Base-by-base conservation (phyloP, 2,888 invertebrate genomes). In the Mesorhabditis sp. region DNA sequence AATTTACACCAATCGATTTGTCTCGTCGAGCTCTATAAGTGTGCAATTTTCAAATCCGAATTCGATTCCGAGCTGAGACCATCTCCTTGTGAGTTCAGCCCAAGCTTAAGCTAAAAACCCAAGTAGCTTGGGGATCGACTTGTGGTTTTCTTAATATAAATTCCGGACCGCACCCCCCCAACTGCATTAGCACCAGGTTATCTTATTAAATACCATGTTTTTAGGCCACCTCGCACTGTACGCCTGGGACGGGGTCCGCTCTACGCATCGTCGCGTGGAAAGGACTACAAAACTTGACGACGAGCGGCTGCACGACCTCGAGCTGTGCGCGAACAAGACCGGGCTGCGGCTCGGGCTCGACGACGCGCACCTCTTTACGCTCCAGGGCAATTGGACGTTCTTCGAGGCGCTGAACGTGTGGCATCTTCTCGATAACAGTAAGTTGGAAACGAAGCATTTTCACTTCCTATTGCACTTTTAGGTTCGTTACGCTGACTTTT, bases 341-440 rank as follows among this genome's bases (percentile, higher is more conserved):
- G 58, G 58, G 10, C 58, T 50, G 0, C 7, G n/a, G n/a, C 7
- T 50, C 10, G n/a, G 82, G 76, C 67, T 83, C 4, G 83, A 84
- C 70, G 81, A 76, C 10, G 76, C 78, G 66, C 69, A 67, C 43
- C 77, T 76, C n/a, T 76, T 84, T 43, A 69, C 75, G 5, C 70
- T 84, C 50, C 76, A 80, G 50, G 84, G 84, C 62, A 84, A 84
- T 71, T 84, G 82, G 74, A 77, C 82, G 4, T 84, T 84, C 66
- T 84, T 84, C 72, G 73, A 78, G 50, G 72, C 71, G 28, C 77
- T 84, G 67, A 84, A 84, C 66, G 81, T 81, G 5, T 84, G 84
- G 84, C 72, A 76, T 15, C 80, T 85, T 68, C 66, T 83, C 4
- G 82, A 83, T 71, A 67, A 72, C 66, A 77, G 81, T 81, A 69